Base-by-base conservation (phyloP, 2,888 invertebrate genomes). In the Dicycla oo region DNA sequence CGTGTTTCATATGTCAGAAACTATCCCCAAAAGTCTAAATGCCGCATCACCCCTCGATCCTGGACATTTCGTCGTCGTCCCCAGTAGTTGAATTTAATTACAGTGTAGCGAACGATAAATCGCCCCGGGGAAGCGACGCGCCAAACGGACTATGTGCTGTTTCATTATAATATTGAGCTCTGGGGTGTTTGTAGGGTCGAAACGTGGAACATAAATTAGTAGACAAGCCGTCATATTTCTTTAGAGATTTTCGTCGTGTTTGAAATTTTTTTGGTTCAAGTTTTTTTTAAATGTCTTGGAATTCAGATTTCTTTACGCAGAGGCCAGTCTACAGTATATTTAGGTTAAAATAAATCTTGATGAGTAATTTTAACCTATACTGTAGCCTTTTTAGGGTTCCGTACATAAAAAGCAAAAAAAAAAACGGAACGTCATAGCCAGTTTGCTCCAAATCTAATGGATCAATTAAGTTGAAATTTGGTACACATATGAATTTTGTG, bases 51-150 rank as follows among this genome's bases (percentile, higher is more conserved):
- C 67, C 73, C 78, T 73, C 53, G 71, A 79, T 79, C 73, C 78
- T 76, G 82, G 81, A 75, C 77, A 82, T 88, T 88, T 84, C 86
- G 82, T 84, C 62, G 45, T 68, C 84, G 67, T 66, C 68, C 49
- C 75, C 82, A 71, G 71, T 76, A 76, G 83, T 80, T 85, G 87
- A 88, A 91, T 92, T 92, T 91, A 91, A 92, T 91, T 92, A 91
- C 87, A 85, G 72, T 80, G 76, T 77, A 76, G 81, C 82, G 81
- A 84, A 73, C 85, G 78, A 88, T 88, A 87, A 85, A 88, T 91
- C 86, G 84, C 80, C 77, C 73, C 69, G 66, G 82, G 85, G 80
- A 57, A 69, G 69, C 73, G 67, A 69, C 73, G 75, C 72, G 78
- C 69, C 76, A 72, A 81, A 76, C 68, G 72, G 75, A 63, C 75